Evolutionary conservation across 2,888 invertebrate genomes (phyloP), one percentile per base, ranked within the genome.

Genomic region (Conchocele bisecta): DNA sequence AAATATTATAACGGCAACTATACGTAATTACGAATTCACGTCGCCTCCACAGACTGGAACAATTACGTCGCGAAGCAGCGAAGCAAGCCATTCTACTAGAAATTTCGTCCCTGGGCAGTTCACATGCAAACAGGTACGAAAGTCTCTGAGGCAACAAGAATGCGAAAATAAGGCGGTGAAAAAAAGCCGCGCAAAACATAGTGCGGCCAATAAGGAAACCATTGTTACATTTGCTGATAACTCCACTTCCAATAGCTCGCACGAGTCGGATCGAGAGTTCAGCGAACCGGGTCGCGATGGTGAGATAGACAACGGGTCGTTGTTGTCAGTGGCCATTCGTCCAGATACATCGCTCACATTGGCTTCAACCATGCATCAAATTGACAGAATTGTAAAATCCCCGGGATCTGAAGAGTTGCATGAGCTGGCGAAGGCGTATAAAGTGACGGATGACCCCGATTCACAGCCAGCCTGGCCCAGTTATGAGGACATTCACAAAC

Each of bases 291-390:
- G 22, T 33, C 20, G 20, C 9, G 71, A 68, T 17, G 65, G 64
- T 13, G 70, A 70, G 13, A 22, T 50, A 13, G 63, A 75, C 26
- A 44, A 51, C 13, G n/a, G n/a, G n/a, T 65, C 77, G 1, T 35
- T 65, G 31, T 41, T 64, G 31, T 68, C 74, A n/a, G 26, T 74
- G 5, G 77, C 70, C 33, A 59, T 75, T 26, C 60, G 67, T 35
- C 75, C 79, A 2, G 74, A 68, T 17, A 79, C 79, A n/a, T 61
- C 71, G 6, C 20, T 79, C 44, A 75, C 79, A 11, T 13, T 75
- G 3, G 71, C 68, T 4, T 71, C 73, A 22, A 79, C 79, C 0
- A 67, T 75, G 63, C 51, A 71, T 28, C 70, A 79, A 15, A 50
- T 75, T 28, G 79, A 79, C 29, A 39, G 67, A 5, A 68, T 66